Percentiles rank a stretch among this genome's conserved stretches.
phyloP scores from a whole-genome alignment of 2,888 invertebrate genomes.

The Brachypterus glaber region DNA sequence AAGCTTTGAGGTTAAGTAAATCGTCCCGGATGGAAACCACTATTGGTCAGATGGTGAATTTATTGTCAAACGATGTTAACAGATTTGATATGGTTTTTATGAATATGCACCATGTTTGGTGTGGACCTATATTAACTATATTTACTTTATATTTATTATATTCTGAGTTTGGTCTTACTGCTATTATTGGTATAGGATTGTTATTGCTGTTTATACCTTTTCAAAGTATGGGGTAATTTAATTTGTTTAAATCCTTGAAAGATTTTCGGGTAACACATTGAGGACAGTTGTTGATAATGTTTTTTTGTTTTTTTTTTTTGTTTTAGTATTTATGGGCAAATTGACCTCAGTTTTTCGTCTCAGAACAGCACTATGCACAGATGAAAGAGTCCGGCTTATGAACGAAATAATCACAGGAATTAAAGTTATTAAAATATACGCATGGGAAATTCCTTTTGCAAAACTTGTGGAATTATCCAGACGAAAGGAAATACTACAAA shows the following conservation, averaged over 20 bases:
- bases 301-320: not conserved
- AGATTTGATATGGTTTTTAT: conserved; percentile 80
- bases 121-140: conserved; percentile 74
- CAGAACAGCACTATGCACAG: conserved; percentile 23
- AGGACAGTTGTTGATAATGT: not conserved
- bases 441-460: conserved; percentile 30
- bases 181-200: conserved; percentile 46
- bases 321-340: conserved; percentile 23
- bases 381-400: conserved; percentile 25
- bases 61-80: conserved; percentile 87
- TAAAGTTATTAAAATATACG: conserved; percentile 29
- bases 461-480: too few relatives aligned
- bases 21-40: conserved; percentile 62
- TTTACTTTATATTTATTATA: conserved; percentile 74
- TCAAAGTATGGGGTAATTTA: conserved; percentile 33
- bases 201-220: conserved; percentile 41
- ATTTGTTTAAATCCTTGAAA: conserved; percentile 3
- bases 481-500: too few relatives aligned
- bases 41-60: conserved; percentile 65
- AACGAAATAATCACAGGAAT: conserved; percentile 26
- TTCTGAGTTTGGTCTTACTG: conserved; percentile 42
- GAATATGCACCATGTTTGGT: conserved; percentile 86
- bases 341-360: conserved; percentile 16
- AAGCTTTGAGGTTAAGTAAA: conserved; percentile 38
- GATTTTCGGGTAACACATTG: not conserved